Evolutionary conservation across 2,113 vertebrate species (phyloP).

Genomic region (Acinonyx jubatus): DNA sequence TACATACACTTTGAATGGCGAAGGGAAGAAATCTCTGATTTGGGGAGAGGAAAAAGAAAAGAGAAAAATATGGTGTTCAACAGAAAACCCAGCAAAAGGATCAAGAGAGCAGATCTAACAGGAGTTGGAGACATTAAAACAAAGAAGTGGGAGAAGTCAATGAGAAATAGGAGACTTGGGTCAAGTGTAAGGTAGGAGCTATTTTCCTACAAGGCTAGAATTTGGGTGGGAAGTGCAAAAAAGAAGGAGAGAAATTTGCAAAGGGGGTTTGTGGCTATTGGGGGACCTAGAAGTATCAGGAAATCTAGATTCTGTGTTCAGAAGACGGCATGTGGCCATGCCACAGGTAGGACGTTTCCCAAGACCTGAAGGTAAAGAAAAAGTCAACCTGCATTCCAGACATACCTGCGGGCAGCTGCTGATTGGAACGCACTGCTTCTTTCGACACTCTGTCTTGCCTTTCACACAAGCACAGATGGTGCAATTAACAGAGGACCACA

Average conservation of each 20-base stretch:
- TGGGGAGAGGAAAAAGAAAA: background rate
- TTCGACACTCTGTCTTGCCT: slow-evolving; percentile 93
- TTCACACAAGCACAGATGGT: slow-evolving; percentile 95
- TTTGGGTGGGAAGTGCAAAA: background rate
- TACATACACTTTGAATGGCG: background rate
- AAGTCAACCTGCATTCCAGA: slow-evolving; percentile 40
- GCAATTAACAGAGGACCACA: slow-evolving; percentile 98
- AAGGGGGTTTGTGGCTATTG: background rate
- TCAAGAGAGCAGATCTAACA: background rate
- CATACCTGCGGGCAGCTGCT: slow-evolving; percentile 96
- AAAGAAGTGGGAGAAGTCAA: background rate
- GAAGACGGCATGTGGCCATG: background rate
- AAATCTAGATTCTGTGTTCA: background rate
- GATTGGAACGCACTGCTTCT: slow-evolving; percentile 95
- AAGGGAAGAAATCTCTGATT: background rate
- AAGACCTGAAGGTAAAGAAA: background rate
- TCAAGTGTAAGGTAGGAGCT: background rate
- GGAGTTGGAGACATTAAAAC: background rate
- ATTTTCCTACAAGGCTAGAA: background rate
- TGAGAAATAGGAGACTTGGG: background rate
- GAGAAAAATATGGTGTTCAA: background rate
- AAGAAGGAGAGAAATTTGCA: background rate
- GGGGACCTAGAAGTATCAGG: background rate
- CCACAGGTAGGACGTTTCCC: background rate
- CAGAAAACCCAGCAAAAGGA: background rate